phyloP scores from a whole-genome alignment of 2,888 invertebrate genomes.

The Elegia similella region DNA sequence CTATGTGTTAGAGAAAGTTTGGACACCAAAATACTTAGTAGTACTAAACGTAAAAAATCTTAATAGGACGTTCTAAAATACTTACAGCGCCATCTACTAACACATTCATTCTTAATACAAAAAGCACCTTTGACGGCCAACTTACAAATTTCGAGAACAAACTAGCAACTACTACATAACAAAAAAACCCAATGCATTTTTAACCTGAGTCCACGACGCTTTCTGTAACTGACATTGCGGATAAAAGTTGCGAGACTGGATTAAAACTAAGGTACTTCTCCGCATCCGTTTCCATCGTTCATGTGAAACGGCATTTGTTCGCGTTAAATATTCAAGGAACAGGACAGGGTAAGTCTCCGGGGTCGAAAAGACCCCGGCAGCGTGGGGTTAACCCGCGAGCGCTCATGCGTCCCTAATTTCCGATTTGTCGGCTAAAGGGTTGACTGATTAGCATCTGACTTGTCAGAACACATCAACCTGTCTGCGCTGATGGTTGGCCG shows the following conservation, averaged over 20 bases:
- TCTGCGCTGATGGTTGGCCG: slow-evolving; percentile 55
- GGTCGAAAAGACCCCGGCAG: slow-evolving; percentile 55
- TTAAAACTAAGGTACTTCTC: slow-evolving; percentile 19
- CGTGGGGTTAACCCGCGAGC: slow-evolving; percentile 70
- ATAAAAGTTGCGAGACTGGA: slow-evolving; percentile 13
- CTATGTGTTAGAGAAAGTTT: no score
- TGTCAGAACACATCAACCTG: slow-evolving; percentile 65
- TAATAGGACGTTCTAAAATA: no score
- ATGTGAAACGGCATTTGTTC: slow-evolving; percentile 59
- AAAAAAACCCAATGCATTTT: not conserved
- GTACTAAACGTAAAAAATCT: no score
- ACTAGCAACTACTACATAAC: not conserved
- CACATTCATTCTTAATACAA: no score
- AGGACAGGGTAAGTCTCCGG: slow-evolving; percentile 63
- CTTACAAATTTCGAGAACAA: no score
- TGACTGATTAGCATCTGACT: slow-evolving; percentile 79
- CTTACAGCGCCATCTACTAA: no score
- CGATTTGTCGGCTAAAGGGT: slow-evolving; percentile 80
- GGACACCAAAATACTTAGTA: no score
- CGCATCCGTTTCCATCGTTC: slow-evolving; percentile 26
- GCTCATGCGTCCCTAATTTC: slow-evolving; percentile 79
- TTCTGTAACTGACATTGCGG: slow-evolving; percentile 5
- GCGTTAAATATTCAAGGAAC: slow-evolving; percentile 79
- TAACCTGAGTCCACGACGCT: not conserved
- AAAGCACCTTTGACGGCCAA: no score